Percentiles rank a stretch among this genome's conserved stretches.
These are phyloP conservation scores for Axis porcinus DNA, from an alignment of 2,113 vertebrate species.

Conservation along the genomic window DNA sequence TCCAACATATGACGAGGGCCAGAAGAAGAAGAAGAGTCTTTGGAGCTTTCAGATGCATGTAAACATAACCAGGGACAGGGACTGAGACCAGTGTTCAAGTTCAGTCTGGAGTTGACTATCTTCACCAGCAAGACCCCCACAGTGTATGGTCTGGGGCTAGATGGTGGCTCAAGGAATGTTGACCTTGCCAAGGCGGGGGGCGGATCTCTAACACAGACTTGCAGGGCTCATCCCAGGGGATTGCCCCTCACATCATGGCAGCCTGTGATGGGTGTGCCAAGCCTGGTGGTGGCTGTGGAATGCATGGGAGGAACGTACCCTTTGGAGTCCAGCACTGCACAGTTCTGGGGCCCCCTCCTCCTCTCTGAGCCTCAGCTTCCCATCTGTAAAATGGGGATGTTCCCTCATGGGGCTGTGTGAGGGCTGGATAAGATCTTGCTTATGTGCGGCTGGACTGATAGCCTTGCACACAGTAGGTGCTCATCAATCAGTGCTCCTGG, in stretches of 20 bases:
- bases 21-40: background rate
- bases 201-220: too few relatives aligned
- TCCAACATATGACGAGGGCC: background rate
- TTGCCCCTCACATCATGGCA: background rate
- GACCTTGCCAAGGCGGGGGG: fast-evolving
- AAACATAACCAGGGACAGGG: background rate
- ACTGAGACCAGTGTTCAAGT: background rate
- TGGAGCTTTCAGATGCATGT: background rate
- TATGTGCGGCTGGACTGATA: background rate
- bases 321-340: background rate
- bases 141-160: background rate
- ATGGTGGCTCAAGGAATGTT: too few relatives aligned
- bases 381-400: background rate
- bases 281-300: fast-evolving
- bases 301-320: background rate
- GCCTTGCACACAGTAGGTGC: background rate
- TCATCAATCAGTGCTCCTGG: background rate
- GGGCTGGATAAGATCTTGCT: background rate
- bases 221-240: fast-evolving
- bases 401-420: background rate
- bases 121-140: background rate
- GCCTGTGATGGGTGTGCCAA: background rate
- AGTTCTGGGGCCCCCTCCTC: background rate
- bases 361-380: background rate
- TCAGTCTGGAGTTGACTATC: background rate